Conservation (phyloP, 2,113 vertebrate genomes). For the Sus scrofa region T2T-Sscrofa CM000818.6:37013501-37014000, state of each 20-base stretch:
- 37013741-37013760: background rate
- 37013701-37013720: background rate
- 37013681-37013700: background rate
- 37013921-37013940: background rate
- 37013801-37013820: background rate
- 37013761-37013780: background rate
- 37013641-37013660: background rate
- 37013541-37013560: background rate
- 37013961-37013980: background rate
- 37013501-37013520: background rate
- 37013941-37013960: background rate
- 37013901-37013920: background rate
- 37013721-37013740: background rate
- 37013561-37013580: background rate
- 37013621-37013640: rapidly evolving
- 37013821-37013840: background rate
- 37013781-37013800: background rate
- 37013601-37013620: background rate
- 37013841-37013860: no score
- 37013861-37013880: background rate
- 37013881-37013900: background rate
- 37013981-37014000: background rate
- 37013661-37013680: background rate
- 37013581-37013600: background rate
- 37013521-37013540: background rate